A percentile compares a stretch with the other conserved stretches of the same genome.
phyloP scores from a whole-genome alignment of 2,113 vertebrate species.

The Planiliza haematocheilus region DNA sequence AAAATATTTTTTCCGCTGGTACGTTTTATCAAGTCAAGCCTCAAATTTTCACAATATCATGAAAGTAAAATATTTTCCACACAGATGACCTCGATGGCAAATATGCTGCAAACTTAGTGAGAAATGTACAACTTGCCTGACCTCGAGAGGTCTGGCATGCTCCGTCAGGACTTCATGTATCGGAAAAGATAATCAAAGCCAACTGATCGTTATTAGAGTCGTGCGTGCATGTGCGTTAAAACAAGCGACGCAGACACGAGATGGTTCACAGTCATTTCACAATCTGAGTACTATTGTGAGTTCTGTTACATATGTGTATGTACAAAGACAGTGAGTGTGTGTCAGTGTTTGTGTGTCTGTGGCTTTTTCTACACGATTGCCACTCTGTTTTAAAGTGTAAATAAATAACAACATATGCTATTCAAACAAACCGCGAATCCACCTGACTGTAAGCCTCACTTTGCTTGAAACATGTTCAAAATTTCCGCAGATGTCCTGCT shows the following conservation, averaged over 20 bases:
- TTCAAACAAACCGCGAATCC: constrained; percentile 74
- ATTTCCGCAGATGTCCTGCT: constrained; percentile 52
- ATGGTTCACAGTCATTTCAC: constrained; percentile 72
- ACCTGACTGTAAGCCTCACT: constrained; percentile 18
- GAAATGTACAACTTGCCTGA: constrained; percentile 14
- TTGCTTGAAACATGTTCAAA: constrained; percentile 36
- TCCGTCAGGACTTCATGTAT: constrained; percentile 36
- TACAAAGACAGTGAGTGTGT: constrained; percentile 67
- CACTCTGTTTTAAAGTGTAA: constrained; percentile 58
- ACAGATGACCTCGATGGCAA: constrained; percentile 38
- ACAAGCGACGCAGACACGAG: constrained; percentile 66
- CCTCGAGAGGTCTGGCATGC: constrained; percentile 54
- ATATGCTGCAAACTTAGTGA: constrained; percentile 27
- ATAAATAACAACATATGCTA: constrained; percentile 73
- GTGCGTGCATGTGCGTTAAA: constrained; percentile 63
- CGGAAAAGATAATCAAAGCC: constrained; percentile 43
- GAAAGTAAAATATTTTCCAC: constrained; percentile 42
- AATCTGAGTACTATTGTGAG: constrained; percentile 75
- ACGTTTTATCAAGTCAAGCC: constrained; percentile 46
- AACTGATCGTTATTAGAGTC: constrained; percentile 40
- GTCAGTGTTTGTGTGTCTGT: constrained; percentile 53
- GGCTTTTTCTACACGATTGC: constrained; percentile 53
- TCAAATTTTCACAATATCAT: constrained; percentile 49
- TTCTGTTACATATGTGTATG: constrained; percentile 64
- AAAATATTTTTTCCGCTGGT: constrained; percentile 54